phyloP scores from a whole-genome alignment of 2,113 vertebrate species.

The Mellivora capensis region DNA sequence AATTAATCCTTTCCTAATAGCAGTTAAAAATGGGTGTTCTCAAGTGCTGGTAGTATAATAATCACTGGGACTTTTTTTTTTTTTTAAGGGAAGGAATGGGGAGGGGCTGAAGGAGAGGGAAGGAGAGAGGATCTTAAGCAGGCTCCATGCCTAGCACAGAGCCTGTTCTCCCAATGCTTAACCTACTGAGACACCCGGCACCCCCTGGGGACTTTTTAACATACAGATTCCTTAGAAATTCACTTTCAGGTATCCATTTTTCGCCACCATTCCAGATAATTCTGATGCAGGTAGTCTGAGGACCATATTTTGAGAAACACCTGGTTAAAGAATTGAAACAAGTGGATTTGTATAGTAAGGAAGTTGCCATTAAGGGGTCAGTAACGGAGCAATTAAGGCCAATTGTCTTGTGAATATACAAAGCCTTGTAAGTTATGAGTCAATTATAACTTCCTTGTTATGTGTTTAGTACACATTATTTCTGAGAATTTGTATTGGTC shows the following conservation, averaged over 20 bases:
- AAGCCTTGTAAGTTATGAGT: not conserved
- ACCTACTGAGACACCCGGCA: too few relatives aligned
- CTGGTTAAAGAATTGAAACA: not conserved
- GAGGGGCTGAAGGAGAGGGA: not conserved
- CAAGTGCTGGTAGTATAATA: not conserved
- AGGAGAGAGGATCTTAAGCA: not conserved
- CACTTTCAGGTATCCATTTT: not conserved
- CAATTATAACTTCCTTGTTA: not conserved
- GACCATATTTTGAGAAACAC: not conserved
- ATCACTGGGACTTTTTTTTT: not conserved
- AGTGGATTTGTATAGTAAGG: not conserved
- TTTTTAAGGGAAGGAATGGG: not conserved
- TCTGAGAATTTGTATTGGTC: not conserved
- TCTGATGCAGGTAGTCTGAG: not conserved
- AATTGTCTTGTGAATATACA: not conserved
- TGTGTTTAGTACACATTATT: not conserved
- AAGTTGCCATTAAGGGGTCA: not conserved
- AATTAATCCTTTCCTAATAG: not conserved
- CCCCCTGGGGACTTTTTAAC: not conserved
- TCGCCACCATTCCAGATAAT: not conserved
- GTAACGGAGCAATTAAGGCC: not conserved
- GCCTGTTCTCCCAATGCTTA: too few relatives aligned
- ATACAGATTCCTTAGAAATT: not conserved
- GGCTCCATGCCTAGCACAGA: not conserved
- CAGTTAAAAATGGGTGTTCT: not conserved